Conservation (phyloP, 2,797 vertebrate genomes). For the Lacerta viridis region DNA sequence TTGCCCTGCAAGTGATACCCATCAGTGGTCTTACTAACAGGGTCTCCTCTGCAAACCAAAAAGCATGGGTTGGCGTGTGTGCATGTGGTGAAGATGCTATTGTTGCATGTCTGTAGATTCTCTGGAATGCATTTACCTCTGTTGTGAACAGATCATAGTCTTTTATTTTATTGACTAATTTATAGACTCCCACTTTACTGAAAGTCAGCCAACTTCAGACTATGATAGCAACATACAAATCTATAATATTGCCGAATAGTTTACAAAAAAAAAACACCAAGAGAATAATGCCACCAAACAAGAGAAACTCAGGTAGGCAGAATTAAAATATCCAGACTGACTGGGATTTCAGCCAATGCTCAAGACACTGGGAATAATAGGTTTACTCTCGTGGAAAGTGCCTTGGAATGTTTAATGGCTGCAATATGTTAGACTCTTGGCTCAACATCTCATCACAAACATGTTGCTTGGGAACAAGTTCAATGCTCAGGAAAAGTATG, state of each 20-base stretch:
- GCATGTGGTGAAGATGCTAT: accelerated
- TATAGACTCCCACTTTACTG: constrained; percentile 27
- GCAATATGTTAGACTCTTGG: constrained; percentile 27
- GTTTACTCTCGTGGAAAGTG: constrained; percentile 63
- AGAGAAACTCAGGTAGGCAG: constrained; percentile 60
- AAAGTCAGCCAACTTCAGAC: constrained; percentile 27
- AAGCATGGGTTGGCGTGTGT: too few species aligned
- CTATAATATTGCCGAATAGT: accelerated
- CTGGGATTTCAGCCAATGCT: constrained; percentile 60
- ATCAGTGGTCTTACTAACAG: too few species aligned
- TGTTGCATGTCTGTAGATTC: constrained; percentile 44
- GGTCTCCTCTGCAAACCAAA: too few species aligned
- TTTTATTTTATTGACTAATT: constrained; percentile 34
- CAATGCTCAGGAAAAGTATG: not conserved
- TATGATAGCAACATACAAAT: constrained; percentile 50
- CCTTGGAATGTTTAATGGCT: not conserved
- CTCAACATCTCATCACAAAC: constrained; percentile 25
- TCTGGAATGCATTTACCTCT: constrained; percentile 11
- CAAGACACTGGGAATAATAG: constrained; percentile 29
- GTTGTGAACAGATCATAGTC: constrained; percentile 28
- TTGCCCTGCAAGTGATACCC: too few species aligned
- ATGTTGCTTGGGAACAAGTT: constrained; percentile 22
- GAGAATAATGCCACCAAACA: constrained; percentile 58
- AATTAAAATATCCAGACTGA: constrained; percentile 64
- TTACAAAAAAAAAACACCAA: constrained; percentile 33